Evolutionary conservation across 2,113 vertebrate species (phyloP), one percentile per base, ranked within the genome.

Genomic region (Sinocyclocheilus anophthalmus): DNA sequence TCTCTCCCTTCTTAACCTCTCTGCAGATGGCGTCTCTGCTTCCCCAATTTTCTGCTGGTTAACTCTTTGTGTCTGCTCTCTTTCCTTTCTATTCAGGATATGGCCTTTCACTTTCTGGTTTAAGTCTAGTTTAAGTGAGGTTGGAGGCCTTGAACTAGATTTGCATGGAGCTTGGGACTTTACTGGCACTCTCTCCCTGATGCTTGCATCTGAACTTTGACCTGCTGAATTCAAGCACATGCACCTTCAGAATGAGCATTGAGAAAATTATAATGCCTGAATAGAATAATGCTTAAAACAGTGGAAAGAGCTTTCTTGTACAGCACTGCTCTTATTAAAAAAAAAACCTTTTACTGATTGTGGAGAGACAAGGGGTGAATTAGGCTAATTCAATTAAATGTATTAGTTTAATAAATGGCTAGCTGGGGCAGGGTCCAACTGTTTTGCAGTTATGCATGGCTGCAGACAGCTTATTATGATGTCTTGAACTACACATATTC

Each of bases 401-500:
- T 50, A 82, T 84, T 75, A 86, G 55, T 70, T 53, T 69, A 50
- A 85, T 57, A 87, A 67, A 87, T n/a, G 73, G 84, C 61, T 78
- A 86, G 84, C 86, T 82, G 82, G 53, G 73, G 37, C 48, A 48
- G 63, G 65, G 82, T 83, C 30, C 78, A 84, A 86, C 83, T 91
- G 91, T 92, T 91, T 91, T 78, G 42, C 85, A 76, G 79, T 76
- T 84, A 88, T 84, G 26, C 88, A 33, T 88, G 88, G 88, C 89
- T 85, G 90, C 65, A 30, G 83, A 89, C 81, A 84, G 79, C 85
- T 90, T 89, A 90, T 93, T 93, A 94, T 91, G 79, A 87, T 70
- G 89, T 89, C 91, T 92, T 92, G 88, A 92, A 89, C 87, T 61
- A 89, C 90, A 89, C 88, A 90, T 85, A 72, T 22, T 70, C 84